Percentiles rank a stretch among this genome's conserved stretches.
Conservation (phyloP, 2,797 vertebrate genomes). For the Toxotes lorentzi region DNA sequence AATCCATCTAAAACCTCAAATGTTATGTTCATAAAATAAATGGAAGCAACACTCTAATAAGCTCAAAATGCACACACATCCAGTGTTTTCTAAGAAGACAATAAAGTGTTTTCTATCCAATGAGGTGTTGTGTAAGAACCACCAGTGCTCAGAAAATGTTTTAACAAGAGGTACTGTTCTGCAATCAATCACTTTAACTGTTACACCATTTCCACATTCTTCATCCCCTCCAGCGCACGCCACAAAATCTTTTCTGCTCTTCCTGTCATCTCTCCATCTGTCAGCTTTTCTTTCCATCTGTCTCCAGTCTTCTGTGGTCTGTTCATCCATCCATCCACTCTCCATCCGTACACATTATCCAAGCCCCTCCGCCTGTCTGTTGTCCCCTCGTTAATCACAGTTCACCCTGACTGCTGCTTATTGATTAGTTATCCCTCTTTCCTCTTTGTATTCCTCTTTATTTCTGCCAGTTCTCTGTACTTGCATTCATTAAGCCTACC, state of each 20-base stretch:
- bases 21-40: background rate
- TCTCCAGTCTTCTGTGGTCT: constrained; percentile 35
- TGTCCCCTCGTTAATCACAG: constrained; percentile 32
- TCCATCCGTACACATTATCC: constrained; percentile 17
- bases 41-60: background rate
- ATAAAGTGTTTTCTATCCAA: background rate
- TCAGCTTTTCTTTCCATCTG: constrained; percentile 54
- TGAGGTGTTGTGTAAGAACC: background rate
- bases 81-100: background rate
- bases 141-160: background rate
- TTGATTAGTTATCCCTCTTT: constrained; percentile 34
- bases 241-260: constrained; percentile 42
- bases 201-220: constrained; percentile 31
- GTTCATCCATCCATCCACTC: constrained; percentile 31
- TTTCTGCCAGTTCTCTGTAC: background rate
- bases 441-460: constrained; percentile 24
- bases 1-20: background rate
- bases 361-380: background rate
- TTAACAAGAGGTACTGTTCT: constrained; percentile 3
- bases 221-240: background rate
- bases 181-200: constrained; percentile 30
- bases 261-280: constrained; percentile 66
- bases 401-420: constrained; percentile 5
- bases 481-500: background rate
- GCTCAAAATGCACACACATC: background rate